These are phyloP conservation scores for Drosophila recens DNA, from an alignment of 2,888 invertebrate genomes.

Conservation along the genomic window DNA sequence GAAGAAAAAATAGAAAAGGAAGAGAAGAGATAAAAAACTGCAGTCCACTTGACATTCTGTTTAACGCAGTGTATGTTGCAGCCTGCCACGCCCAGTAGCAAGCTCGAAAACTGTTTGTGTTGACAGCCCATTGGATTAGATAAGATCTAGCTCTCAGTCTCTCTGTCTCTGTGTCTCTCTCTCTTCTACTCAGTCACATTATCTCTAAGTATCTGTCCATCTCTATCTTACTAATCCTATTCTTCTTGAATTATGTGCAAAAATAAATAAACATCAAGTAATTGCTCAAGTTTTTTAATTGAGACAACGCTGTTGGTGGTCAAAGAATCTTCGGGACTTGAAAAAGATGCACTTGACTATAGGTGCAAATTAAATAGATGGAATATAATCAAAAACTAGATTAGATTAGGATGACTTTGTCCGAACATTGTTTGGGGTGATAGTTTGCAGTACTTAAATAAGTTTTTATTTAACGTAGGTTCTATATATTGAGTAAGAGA, in stretches of 20 bases:
- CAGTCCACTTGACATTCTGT: conserved; percentile 30
- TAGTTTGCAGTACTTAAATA: not conserved
- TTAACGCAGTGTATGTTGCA: conserved; percentile 28
- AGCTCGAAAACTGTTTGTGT: conserved; percentile 30
- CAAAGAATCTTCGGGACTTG: not conserved
- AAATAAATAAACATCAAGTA: conserved; percentile 18
- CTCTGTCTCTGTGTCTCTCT: not conserved
- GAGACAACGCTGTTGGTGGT: conserved; percentile 26
- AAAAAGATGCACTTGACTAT: not conserved
- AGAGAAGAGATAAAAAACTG: conserved; percentile 8
- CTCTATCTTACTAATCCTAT: not conserved
- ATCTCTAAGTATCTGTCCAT: not conserved
- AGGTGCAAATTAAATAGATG: not conserved
- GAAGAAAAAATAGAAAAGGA: not conserved
- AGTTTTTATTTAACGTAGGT: not conserved
- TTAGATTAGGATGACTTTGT: not conserved
- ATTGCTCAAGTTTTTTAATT: conserved; percentile 28
- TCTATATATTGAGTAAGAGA: no score
- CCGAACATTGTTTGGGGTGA: not conserved
- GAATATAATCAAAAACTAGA: not conserved
- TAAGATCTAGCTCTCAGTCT: conserved; percentile 19
- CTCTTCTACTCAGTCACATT: not conserved
- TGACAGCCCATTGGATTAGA: conserved; percentile 38
- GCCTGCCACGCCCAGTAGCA: conserved; percentile 51
- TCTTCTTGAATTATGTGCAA: conserved; percentile 6